Percentiles rank a stretch among this genome's conserved stretches.
These are phyloP conservation scores for Cephus spinipes DNA, from an alignment of 2,888 invertebrate species.

Conservation along the genomic window DNA sequence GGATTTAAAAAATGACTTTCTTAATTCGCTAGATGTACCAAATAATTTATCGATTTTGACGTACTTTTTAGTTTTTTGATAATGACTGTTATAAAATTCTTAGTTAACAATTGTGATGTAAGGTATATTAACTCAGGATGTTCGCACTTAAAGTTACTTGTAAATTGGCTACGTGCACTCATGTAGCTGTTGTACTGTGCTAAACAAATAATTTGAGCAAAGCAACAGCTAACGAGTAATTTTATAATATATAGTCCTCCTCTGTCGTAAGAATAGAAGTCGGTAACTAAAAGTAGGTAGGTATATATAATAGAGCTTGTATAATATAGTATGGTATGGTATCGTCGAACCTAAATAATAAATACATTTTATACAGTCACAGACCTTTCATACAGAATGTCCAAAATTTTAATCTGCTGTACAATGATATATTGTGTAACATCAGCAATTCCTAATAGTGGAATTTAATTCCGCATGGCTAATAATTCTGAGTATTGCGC, in stretches of 20 bases:
- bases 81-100: not conserved
- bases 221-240: slow-evolving; percentile 32
- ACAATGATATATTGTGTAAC: slow-evolving; percentile 17
- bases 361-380: slow-evolving; percentile 66
- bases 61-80: not conserved
- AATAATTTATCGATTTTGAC: not conserved
- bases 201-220: slow-evolving; percentile 30
- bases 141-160: slow-evolving; percentile 16
- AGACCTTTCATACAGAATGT: slow-evolving; percentile 64
- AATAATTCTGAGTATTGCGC: not conserved
- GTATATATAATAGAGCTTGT: slow-evolving; percentile 54
- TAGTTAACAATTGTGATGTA: not conserved
- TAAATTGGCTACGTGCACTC: slow-evolving; percentile 50
- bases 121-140: not conserved
- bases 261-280: slow-evolving; percentile 55
- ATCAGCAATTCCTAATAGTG: not conserved
- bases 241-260: slow-evolving; percentile 48
- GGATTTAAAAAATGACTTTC: not conserved
- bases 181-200: slow-evolving; percentile 34
- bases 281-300: slow-evolving; percentile 60
- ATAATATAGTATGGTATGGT: slow-evolving; percentile 55
- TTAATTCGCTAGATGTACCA: not conserved
- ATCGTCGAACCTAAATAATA: slow-evolving; percentile 66
- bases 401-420: slow-evolving; percentile 45
- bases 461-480: slow-evolving; percentile 4